A percentile compares a stretch with the other conserved stretches of the same genome.
These are phyloP conservation scores for Agrotis segetum DNA, from an alignment of 2,888 invertebrate genomes.

Conservation along the genomic window DNA sequence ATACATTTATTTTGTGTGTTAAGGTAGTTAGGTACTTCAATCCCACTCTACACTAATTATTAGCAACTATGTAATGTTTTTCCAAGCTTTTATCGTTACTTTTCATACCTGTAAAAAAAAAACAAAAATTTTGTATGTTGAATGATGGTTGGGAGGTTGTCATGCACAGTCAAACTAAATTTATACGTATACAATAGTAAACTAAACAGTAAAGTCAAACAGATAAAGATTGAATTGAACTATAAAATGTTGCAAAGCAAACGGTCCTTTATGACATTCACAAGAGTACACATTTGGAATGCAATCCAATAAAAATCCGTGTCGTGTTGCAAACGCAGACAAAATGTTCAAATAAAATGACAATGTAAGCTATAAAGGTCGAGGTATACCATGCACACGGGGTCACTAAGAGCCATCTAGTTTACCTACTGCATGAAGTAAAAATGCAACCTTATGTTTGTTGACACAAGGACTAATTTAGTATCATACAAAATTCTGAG, in stretches of 20 bases:
- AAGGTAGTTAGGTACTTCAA: no score
- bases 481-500: neutral
- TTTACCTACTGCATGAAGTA: neutral
- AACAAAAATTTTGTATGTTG: no score
- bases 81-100: no score
- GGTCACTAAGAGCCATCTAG: neutral
- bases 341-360: slow-evolving; percentile 23
- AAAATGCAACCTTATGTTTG: neutral
- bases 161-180: no score
- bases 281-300: slow-evolving; percentile 5
- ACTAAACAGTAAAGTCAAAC: neutral
- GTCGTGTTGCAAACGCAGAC: neutral
- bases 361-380: neutral
- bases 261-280: neutral
- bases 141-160: no score
- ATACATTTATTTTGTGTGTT: no score
- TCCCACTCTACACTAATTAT: no score
- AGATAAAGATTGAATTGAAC: neutral
- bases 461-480: neutral
- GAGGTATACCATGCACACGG: neutral
- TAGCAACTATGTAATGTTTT: no score
- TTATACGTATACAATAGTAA: no score
- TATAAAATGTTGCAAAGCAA: neutral
- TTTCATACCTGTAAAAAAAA: no score
- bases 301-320: slow-evolving; percentile 11